These are phyloP conservation scores for Capitulum mitella DNA, from an alignment of 2,888 invertebrate species.

Conservation along the genomic window DNA sequence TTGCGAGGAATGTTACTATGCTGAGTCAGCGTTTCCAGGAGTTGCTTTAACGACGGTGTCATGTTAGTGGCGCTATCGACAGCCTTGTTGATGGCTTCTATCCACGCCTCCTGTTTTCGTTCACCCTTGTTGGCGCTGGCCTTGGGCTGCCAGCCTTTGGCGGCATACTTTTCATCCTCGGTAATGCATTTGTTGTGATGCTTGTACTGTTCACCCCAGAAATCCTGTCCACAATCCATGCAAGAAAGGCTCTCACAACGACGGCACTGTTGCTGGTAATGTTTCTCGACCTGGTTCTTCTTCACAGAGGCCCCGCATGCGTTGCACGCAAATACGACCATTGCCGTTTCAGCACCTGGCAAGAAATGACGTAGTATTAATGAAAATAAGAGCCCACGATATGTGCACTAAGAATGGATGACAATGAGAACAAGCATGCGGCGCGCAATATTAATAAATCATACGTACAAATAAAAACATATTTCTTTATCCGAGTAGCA, in stretches of 20 bases:
- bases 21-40: conserved; percentile 60
- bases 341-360: too few species aligned
- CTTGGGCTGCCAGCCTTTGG: conserved; percentile 61
- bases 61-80: conserved; percentile 48
- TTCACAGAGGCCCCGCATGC: conserved; percentile 84
- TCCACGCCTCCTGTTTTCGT: conserved; percentile 77
- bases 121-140: conserved; percentile 66
- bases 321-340: conserved; percentile 93
- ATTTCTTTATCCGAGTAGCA: too few species aligned
- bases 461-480: too few species aligned
- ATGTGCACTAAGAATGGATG: too few species aligned
- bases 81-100: conserved; percentile 57
- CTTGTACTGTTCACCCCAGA: conserved; percentile 64
- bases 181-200: conserved; percentile 76
- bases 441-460: too few species aligned
- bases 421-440: too few species aligned
- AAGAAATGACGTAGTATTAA: too few species aligned
- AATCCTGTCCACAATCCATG: conserved; percentile 89
- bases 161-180: conserved; percentile 81
- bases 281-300: conserved; percentile 85
- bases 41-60: conserved; percentile 52
- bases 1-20: conserved; percentile 79
- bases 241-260: conserved; percentile 68
- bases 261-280: conserved; percentile 61
- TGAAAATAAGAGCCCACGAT: too few species aligned